Base-by-base conservation (phyloP, 2,888 invertebrate species). In the Oscheius sp. region DNA sequence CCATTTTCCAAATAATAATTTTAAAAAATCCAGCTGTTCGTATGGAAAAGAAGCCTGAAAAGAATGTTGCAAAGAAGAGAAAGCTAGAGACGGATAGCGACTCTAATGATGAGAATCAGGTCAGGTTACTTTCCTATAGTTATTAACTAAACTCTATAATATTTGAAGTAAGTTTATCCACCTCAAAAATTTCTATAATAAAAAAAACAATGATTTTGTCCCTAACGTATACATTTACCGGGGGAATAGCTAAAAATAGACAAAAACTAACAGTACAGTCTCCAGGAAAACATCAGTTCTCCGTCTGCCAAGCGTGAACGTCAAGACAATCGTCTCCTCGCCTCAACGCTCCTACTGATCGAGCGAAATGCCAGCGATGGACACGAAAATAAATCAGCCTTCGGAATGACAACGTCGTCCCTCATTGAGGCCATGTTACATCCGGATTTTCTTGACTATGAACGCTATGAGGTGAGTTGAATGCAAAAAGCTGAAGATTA, bases 381-480 rank as follows among this genome's bases (percentile, higher is more conserved):
- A 33, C 73, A 70, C 51, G 77, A 71, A 6, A 68, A 71, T 22
- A 59, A 47, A 45, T 67, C 73, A 22, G 63, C 68, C 54, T 44
- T 28, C 26, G 22, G 26, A 17, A 26, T 28, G 28, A 28, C 20
- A 17, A 59, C 6, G 12, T 33, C 33, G 12, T 69, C 72, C n/a
- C 76, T 76, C 17, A 45, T 44, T 38, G 72, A 74, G 61, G 70
- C 73, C 57, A 68, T 77, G 67, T 70, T 71, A 22, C 69, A 74
- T 62, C 82, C 82, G 9, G 78, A 80, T 67, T 72, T 77, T 67
- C 69, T 82, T 67, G 80, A 81, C 67, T 71, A 76, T 64, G 78
- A 74, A 67, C 75, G 82, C 61, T 78, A 76, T 44, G 73, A 72
- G 63, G 62, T 68, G 2, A 50, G 50, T 50, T 30, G n/a, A 28